These are phyloP conservation scores for Aptenodytes forsteri DNA, from an alignment of 2,113 vertebrate genomes.

Conservation along the genomic window DNA sequence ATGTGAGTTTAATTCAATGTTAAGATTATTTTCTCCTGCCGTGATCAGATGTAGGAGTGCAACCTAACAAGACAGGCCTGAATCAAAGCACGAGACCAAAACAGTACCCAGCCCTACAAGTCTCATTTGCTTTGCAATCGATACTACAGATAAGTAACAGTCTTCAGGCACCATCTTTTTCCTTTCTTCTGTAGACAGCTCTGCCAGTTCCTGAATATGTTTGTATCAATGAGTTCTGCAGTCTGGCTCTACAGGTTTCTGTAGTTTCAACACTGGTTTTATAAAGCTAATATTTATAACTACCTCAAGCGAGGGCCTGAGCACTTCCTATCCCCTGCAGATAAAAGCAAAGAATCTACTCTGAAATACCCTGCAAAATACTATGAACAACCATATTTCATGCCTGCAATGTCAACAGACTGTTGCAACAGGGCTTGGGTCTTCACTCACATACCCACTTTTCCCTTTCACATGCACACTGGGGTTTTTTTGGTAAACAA, in stretches of 20 bases:
- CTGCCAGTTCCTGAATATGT: neutral
- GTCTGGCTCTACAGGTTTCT: neutral
- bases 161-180: neutral
- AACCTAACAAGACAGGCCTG: neutral
- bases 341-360: slow-evolving; percentile 10
- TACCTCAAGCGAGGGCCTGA: neutral
- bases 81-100: neutral
- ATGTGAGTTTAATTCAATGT: neutral
- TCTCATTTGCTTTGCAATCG: neutral
- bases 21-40: neutral
- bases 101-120: neutral
- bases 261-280: neutral
- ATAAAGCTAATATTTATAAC: slow-evolving; percentile 41
- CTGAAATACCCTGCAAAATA: slow-evolving; percentile 5
- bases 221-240: neutral
- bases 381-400: neutral
- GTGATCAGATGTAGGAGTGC: neutral
- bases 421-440: neutral
- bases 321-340: neutral
- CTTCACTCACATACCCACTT: neutral
- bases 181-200: neutral
- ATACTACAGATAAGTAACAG: neutral
- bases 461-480: neutral
- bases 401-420: neutral
- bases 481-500: neutral